phyloP scores from a whole-genome alignment of 2,113 vertebrate species.

The Numenius arquata region DNA sequence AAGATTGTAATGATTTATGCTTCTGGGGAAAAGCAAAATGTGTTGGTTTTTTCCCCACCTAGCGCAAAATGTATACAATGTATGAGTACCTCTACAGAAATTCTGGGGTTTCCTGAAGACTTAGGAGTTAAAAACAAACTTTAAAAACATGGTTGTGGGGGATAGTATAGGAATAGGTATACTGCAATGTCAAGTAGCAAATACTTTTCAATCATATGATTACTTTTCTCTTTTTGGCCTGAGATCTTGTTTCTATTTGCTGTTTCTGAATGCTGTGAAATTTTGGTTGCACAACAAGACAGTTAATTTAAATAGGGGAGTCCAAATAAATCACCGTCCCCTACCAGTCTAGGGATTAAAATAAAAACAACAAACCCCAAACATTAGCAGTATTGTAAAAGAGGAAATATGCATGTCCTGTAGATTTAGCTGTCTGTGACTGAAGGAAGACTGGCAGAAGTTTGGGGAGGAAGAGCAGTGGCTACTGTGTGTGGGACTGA shows the following conservation, averaged over 20 bases:
- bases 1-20: constrained; percentile 40
- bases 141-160: not conserved
- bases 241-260: not conserved
- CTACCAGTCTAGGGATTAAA: too few relatives aligned
- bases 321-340: too few relatives aligned
- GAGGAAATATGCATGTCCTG: too few relatives aligned
- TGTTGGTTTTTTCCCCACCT: not conserved
- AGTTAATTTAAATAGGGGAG: not conserved
- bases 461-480: too few relatives aligned
- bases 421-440: too few relatives aligned
- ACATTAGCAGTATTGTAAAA: too few relatives aligned
- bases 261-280: not conserved
- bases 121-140: not conserved
- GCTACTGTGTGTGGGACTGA: too few relatives aligned
- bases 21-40: not conserved
- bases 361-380: too few relatives aligned
- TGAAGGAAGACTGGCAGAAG: too few relatives aligned
- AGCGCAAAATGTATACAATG: not conserved
- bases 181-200: not conserved
- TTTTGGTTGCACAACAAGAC: not conserved
- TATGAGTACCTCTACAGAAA: not conserved
- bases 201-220: not conserved
- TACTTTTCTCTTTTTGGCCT: not conserved
- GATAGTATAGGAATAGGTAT: not conserved
- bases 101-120: not conserved